Conservation (phyloP, 2,797 vertebrate genomes). For the Chaetophractus vellerosus region DNA sequence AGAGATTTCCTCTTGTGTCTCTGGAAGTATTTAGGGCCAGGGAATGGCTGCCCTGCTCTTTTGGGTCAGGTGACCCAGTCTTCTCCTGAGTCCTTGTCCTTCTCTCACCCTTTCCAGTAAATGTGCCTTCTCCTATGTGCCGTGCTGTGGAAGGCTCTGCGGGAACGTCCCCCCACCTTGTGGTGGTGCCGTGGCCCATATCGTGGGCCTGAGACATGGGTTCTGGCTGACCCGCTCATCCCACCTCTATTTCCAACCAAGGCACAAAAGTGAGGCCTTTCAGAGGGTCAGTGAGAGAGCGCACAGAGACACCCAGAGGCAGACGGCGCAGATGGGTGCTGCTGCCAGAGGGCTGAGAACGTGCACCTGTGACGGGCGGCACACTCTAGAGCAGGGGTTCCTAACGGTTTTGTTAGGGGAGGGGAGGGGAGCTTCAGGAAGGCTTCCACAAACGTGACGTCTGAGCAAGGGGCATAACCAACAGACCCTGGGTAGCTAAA, state of each 20-base stretch:
- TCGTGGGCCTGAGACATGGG: neutral
- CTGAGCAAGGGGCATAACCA: no score
- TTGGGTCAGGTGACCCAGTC: neutral
- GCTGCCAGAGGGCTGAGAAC: neutral
- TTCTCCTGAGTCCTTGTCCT: neutral
- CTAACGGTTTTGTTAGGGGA: no score
- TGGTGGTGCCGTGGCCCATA: accelerated
- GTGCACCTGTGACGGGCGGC: neutral
- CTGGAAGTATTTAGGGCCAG: neutral
- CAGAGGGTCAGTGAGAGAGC: no score
- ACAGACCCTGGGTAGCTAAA: neutral
- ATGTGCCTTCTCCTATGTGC: accelerated
- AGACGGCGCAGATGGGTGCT: no score
- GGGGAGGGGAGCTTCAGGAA: no score
- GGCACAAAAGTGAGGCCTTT: neutral
- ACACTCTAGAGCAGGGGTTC: no score
- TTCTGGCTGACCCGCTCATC: neutral
- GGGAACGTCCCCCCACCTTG: neutral
- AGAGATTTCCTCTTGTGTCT: neutral
- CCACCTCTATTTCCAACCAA: neutral
- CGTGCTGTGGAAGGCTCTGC: accelerated
- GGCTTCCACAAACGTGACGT: neutral
- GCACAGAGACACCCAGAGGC: no score
- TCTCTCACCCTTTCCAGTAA: no score
- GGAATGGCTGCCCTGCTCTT: neutral